Evolutionary conservation across 2,888 invertebrate genomes (phyloP).

Genomic region (Keiferia lycopersicella): DNA sequence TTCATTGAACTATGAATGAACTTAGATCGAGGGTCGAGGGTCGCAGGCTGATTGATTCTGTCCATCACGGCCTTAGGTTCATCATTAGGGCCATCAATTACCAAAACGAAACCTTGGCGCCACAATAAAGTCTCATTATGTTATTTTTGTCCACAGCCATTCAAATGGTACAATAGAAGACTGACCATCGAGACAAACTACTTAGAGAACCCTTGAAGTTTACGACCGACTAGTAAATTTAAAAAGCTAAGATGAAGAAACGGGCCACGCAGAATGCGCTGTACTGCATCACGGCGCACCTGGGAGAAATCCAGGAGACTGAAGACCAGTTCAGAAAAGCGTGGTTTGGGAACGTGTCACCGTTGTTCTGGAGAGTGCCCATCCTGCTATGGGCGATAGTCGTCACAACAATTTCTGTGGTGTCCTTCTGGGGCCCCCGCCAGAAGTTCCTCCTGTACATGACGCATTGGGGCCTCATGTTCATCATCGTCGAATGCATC

Average conservation of each 20-base stretch:
- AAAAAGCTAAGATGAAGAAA: slow-evolving; percentile 38
- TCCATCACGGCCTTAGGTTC: slow-evolving; percentile 9
- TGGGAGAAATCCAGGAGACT: slow-evolving; percentile 53
- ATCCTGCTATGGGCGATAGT: slow-evolving; percentile 63
- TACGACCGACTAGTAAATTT: slow-evolving; percentile 9
- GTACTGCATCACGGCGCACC: slow-evolving; percentile 55
- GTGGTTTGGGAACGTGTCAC: slow-evolving; percentile 54
- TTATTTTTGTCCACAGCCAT: slow-evolving; percentile 16
- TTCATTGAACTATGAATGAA: slow-evolving; percentile 25
- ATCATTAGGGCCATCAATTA: slow-evolving; percentile 1
- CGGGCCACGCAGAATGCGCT: slow-evolving; percentile 51
- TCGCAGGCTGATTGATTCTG: neutral
- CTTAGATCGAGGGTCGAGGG: slow-evolving; percentile 20
- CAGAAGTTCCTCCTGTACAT: slow-evolving; percentile 77
- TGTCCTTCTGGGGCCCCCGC: slow-evolving; percentile 65
- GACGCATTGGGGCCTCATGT: slow-evolving; percentile 79
- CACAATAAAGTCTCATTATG: slow-evolving; percentile 2
- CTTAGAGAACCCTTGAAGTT: slow-evolving; percentile 6
- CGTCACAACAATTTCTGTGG: slow-evolving; percentile 56
- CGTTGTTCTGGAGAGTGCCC: slow-evolving; percentile 68
- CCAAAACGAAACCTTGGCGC: slow-evolving; percentile 13
- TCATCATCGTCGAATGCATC: slow-evolving; percentile 61
- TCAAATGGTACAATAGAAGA: slow-evolving; percentile 10
- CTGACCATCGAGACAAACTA: neutral
- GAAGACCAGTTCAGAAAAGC: slow-evolving; percentile 58